Conservation (phyloP, 2,113 vertebrate species). For the Gulo gulo region DNA sequence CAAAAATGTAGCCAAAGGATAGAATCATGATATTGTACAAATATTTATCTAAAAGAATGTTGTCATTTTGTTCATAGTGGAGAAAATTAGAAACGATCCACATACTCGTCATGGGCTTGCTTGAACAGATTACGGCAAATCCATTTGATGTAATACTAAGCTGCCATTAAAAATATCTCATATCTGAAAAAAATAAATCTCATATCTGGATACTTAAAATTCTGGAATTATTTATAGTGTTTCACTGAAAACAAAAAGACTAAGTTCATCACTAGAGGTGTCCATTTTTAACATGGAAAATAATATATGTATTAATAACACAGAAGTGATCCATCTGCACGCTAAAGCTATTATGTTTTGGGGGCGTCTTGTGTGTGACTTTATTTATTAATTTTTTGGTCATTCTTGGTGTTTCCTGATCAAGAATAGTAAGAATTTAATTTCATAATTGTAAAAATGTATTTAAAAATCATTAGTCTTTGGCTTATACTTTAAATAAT, state of each 20-base stretch:
- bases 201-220: background rate
- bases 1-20: slow-evolving; percentile 27
- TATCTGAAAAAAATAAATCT: background rate
- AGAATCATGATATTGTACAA: slow-evolving; percentile 9
- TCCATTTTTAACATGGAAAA: slow-evolving; percentile 28
- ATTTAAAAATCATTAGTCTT: slow-evolving; percentile 2
- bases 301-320: background rate
- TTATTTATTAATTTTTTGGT: background rate
- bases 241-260: background rate
- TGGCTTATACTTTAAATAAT: background rate
- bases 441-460: background rate
- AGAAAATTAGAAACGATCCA: slow-evolving; percentile 19
- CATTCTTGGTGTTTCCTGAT: background rate
- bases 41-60: slow-evolving; percentile 49
- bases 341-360: background rate
- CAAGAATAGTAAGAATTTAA: background rate
- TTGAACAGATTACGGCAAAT: slow-evolving; percentile 18
- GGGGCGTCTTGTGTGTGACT: background rate
- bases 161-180: background rate
- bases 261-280: background rate
- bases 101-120: background rate
- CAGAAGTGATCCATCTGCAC: background rate
- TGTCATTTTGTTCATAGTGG: slow-evolving; percentile 32
- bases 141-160: background rate
- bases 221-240: background rate